Evolutionary conservation across 1,140 invertebrate species (phyloP), one percentile per base, ranked within the genome.

Genomic region (Drosophila setifemur): DNA sequence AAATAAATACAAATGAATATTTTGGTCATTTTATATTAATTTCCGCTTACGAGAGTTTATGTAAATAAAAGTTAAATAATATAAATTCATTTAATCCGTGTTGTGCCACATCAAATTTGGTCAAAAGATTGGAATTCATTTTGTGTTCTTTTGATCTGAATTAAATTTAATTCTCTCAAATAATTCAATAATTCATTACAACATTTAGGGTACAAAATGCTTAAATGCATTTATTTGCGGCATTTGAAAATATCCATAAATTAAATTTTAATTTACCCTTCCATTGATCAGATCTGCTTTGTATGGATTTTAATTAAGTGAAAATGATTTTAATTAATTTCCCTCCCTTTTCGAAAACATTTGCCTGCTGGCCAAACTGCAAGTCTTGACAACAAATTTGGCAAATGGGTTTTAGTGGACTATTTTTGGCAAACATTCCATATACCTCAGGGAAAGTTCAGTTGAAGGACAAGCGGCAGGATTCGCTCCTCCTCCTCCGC

Each of bases 371-470:
- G 35, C 12, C 31, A 55, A 9, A 53, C 29, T 42, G 29, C 31
- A 61, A 52, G 68, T 55, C 68, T 49, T 68, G 55, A 43, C 73
- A 77, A 70, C 73, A 39, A 78, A 85, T 74, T 85, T 83, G 54
- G 33, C 60, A 83, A 83, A 83, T 83, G 71, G 71, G 60, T 79
- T 85, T 79, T 8, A 39, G 23, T 19, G 52, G 60, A 31, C 47
- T 55, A 71, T 83, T 83, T 85, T 75, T 79, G 58, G 78, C 49
- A 67, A 60, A 54, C 55, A 43, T 35, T 49, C 43, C 57, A 37
- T n/a, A 60, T 74, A 74, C 70, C 79, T 60, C 43, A 16, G 60
- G 58, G 48, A 49, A 43, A 33, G 29, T 35, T 19, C 9, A 16
- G 7, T 21, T n/a, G 60, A 67, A 67, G 63, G 63, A 66, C 61